Evolutionary conservation across 2,797 vertebrate species (phyloP), one percentile per base, ranked within the genome.

Genomic region (Neopelma chrysocephalum): DNA sequence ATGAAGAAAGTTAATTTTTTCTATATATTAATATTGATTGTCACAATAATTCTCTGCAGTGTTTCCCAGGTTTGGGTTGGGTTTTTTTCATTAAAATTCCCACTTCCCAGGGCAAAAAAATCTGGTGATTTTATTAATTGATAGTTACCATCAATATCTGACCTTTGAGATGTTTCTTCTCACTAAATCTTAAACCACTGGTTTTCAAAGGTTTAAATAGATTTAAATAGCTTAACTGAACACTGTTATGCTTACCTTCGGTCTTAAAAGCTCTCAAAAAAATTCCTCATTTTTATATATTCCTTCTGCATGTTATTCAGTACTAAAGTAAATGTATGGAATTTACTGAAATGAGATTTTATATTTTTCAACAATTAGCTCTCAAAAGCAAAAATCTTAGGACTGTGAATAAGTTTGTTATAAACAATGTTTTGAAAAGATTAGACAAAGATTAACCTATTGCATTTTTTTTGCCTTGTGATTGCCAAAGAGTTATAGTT

Each of bases 361-460:
- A 1, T 22, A 53, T 66, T 89, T 90, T 85, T 86, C 50, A 80
- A 31, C 7, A 9, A 68, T 62, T 89, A 82, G 3, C 17, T 92
- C 65, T 71, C 50, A 83, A 85, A 94, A 82, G 4, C 27, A 79
- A 68, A 89, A 73, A 23, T 50, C 17, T 79, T 79, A 76, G 4
- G 27, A 82, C 61, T 84, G 18, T 53, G 53, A 42, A 76, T 92
- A 64, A 83, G 19, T 84, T 72, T 89, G 7, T 65, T 62, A 78
- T 82, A 93, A 94, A 90, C 86, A 93, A 38, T 53, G 10, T 75
- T 92, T 94, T 94, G 32, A 60, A 42, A 68, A 53, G 56, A 87
- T 87, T 87, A 94, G 48, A 56, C 36, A 92, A 91, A 85, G 20
- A 92, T 82, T 80, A 87, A 78, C 64, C 38, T 68, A 86, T 31